These are phyloP conservation scores for Sceloporus tristichus DNA, from an alignment of 2,113 vertebrate genomes.

Conservation along the genomic window DNA sequence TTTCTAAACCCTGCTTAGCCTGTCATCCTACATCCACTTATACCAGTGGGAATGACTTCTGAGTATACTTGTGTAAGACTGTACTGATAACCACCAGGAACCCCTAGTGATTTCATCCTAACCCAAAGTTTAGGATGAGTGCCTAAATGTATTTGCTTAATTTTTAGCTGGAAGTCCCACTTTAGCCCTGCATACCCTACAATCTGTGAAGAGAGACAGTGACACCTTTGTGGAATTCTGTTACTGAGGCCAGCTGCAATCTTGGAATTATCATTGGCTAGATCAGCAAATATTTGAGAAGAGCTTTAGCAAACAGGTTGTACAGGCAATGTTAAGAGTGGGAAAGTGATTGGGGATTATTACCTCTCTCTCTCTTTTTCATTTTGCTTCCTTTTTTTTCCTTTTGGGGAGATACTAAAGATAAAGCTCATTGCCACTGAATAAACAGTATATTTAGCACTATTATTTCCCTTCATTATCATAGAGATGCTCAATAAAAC, in stretches of 20 bases:
- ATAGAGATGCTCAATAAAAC: slow-evolving; percentile 73
- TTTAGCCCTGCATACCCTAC: too few relatives aligned
- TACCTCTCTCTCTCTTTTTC: slow-evolving; percentile 36
- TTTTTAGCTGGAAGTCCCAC: too few relatives aligned
- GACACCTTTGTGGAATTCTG: neutral
- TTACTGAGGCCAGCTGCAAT: slow-evolving; percentile 19
- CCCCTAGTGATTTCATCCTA: neutral
- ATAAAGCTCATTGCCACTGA: slow-evolving; percentile 70
- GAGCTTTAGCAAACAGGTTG: slow-evolving; percentile 48
- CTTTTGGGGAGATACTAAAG: slow-evolving; percentile 53
- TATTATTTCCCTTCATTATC: slow-evolving; percentile 76
- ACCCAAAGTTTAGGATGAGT: neutral
- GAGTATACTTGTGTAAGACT: neutral
- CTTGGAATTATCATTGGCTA: slow-evolving; percentile 44
- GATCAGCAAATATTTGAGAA: slow-evolving; percentile 53
- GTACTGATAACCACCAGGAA: neutral
- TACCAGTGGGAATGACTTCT: neutral
- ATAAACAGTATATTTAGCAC: slow-evolving; percentile 69
- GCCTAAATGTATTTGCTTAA: too few relatives aligned
- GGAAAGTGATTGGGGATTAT: slow-evolving; percentile 32
- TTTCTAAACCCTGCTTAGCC: neutral
- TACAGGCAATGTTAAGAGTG: slow-evolving; percentile 32
- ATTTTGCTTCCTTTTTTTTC: neutral
- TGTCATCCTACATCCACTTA: neutral
- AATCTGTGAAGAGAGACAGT: too few relatives aligned